These are phyloP conservation scores for Calephelis perditalis DNA, from an alignment of 2,888 invertebrate species.

Conservation along the genomic window DNA sequence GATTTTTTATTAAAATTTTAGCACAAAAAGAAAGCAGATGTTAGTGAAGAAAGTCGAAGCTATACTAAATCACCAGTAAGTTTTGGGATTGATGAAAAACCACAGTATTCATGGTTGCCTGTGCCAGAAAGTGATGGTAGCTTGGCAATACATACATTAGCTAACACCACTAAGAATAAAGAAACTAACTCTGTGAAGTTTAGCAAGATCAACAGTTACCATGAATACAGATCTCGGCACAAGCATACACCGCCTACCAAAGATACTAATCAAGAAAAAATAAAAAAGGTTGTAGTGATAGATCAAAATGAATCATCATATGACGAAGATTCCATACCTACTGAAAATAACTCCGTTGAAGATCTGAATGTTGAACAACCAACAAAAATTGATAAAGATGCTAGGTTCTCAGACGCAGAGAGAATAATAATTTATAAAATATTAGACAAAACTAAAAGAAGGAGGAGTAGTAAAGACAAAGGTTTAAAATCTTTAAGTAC, in stretches of 20 bases:
- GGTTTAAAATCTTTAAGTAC: not conserved
- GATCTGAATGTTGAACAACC: constrained; percentile 35
- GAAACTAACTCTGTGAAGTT: constrained; percentile 58
- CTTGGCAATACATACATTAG: constrained; percentile 59
- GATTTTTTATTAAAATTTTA: not conserved
- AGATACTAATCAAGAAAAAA: constrained; percentile 36
- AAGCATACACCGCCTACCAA: constrained; percentile 71
- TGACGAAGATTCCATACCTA: constrained; percentile 24
- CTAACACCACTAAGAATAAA: constrained; percentile 44
- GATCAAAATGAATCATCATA: constrained; percentile 38
- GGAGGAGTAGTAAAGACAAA: not conserved
- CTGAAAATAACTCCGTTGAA: constrained; percentile 49
- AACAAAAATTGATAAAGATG: constrained; percentile 27
- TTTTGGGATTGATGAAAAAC: constrained; percentile 35
- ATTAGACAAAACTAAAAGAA: constrained; percentile 38
- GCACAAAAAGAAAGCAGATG: not conserved
- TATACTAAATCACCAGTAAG: constrained; percentile 42
- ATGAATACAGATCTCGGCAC: constrained; percentile 65
- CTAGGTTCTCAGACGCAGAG: constrained; percentile 51
- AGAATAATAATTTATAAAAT: constrained; percentile 58
- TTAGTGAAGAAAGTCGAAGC: constrained; percentile 19
- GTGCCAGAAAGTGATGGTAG: constrained; percentile 62
- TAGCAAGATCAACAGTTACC: constrained; percentile 60
- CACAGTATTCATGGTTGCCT: constrained; percentile 71
- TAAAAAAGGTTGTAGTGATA: constrained; percentile 37